Percentiles rank a stretch among this genome's conserved stretches.
These are phyloP conservation scores for Myrmophylax atrothorax DNA, from an alignment of 2,113 vertebrate genomes.

Conservation along the genomic window DNA sequence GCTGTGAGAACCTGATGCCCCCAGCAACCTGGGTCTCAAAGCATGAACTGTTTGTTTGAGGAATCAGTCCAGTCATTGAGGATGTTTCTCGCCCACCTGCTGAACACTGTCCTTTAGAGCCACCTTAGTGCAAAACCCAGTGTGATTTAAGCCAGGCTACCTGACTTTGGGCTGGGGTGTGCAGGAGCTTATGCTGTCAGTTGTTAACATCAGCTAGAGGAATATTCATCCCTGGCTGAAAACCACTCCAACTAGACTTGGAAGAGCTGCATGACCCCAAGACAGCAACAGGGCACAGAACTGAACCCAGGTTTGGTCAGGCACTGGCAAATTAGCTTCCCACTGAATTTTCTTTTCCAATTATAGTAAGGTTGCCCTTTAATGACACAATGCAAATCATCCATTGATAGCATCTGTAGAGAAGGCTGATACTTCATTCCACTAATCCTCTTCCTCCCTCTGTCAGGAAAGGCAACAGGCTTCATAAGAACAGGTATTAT, in stretches of 20 bases:
- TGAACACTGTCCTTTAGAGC: background rate
- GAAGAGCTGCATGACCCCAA: background rate
- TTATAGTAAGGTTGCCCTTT: background rate
- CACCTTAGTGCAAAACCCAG: background rate
- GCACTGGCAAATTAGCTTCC: background rate
- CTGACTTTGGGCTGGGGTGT: background rate
- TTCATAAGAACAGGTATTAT: background rate
- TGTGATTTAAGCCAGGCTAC: background rate
- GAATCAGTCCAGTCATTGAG: background rate
- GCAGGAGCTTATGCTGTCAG: background rate
- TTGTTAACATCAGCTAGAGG: background rate
- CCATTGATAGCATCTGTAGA: background rate
- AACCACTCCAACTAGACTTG: background rate
- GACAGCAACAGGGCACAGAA: background rate
- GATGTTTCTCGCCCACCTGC: background rate
- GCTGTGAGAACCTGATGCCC: background rate
- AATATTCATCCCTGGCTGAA: background rate
- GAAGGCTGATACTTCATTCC: background rate
- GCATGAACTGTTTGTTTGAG: background rate
- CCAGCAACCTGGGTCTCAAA: background rate
- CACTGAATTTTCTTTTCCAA: background rate
- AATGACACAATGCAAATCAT: background rate
- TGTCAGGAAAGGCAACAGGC: background rate
- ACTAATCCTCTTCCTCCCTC: background rate
- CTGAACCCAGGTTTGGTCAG: background rate